phyloP scores from a whole-genome alignment of 2,797 vertebrate species.

The Hippopotamyrus pictus region DNA sequence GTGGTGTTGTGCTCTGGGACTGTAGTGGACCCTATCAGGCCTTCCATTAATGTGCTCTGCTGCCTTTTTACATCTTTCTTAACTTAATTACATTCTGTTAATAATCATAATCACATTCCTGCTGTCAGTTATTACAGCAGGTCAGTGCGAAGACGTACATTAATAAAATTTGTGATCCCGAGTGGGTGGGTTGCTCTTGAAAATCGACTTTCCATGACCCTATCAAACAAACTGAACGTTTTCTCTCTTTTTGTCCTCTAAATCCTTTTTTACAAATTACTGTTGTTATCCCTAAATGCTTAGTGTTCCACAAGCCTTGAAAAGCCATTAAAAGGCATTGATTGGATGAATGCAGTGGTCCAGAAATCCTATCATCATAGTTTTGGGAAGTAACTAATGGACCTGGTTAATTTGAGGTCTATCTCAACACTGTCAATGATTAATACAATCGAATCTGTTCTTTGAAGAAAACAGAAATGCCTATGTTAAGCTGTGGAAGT shows the following conservation, averaged over 20 bases:
- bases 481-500: neutral
- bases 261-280: slow-evolving; percentile 17
- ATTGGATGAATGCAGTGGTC: slow-evolving; percentile 20
- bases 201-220: slow-evolving; percentile 19
- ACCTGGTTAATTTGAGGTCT: slow-evolving; percentile 26
- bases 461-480: neutral
- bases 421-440: neutral
- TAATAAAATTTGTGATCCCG: slow-evolving; percentile 40
- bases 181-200: slow-evolving; percentile 22
- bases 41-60: neutral
- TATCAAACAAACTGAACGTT: slow-evolving; percentile 1
- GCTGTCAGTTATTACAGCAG: slow-evolving; percentile 24
- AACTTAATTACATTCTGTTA: slow-evolving; percentile 9
- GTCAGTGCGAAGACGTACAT: slow-evolving; percentile 31
- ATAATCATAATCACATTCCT: slow-evolving; percentile 39
- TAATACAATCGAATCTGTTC: neutral
- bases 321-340: slow-evolving; percentile 29
- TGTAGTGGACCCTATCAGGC: neutral
- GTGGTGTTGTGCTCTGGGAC: slow-evolving; percentile 21
- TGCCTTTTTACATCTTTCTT: neutral
- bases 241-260: neutral
- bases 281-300: neutral
- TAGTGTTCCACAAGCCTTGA: slow-evolving; percentile 17
- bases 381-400: slow-evolving; percentile 33
- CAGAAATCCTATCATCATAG: slow-evolving; percentile 32